phyloP scores from a whole-genome alignment of 2,113 vertebrate genomes.

The Ginglymostoma cirratum region DNA sequence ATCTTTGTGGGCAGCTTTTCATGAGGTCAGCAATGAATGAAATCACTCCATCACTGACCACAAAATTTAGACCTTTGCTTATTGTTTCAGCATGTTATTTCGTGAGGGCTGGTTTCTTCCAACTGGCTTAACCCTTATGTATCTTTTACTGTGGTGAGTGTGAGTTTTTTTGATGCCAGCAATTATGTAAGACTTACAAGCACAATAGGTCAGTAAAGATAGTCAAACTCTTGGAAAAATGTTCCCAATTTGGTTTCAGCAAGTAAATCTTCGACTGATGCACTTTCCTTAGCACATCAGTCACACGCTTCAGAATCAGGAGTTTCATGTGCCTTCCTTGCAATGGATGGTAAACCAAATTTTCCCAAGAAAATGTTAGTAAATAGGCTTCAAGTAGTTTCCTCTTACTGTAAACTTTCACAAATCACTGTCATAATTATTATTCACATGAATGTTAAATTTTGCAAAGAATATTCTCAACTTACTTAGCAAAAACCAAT shows the following conservation, averaged over 20 bases:
- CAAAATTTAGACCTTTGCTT: background rate
- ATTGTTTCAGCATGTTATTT: background rate
- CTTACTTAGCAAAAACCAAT: conserved; percentile 20
- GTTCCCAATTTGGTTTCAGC: background rate
- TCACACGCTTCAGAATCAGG: background rate
- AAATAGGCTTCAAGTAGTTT: background rate
- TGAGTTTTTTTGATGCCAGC: too few species aligned
- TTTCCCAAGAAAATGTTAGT: background rate
- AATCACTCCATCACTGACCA: background rate
- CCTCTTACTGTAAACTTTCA: background rate
- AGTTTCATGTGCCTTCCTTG: background rate
- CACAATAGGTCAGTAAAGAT: background rate
- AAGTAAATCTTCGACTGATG: background rate
- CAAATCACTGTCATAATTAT: background rate
- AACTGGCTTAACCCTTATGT: background rate
- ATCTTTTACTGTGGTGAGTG: too few species aligned
- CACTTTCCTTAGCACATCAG: background rate
- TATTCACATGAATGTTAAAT: background rate
- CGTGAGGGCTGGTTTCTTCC: background rate
- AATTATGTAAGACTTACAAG: background rate
- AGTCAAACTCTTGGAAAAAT: background rate
- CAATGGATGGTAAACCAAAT: background rate
- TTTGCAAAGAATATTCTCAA: background rate
- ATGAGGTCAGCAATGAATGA: background rate
- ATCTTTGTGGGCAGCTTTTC: background rate